phyloP scores from a whole-genome alignment of 1,140 invertebrate species.

The Dryas iulia region DNA sequence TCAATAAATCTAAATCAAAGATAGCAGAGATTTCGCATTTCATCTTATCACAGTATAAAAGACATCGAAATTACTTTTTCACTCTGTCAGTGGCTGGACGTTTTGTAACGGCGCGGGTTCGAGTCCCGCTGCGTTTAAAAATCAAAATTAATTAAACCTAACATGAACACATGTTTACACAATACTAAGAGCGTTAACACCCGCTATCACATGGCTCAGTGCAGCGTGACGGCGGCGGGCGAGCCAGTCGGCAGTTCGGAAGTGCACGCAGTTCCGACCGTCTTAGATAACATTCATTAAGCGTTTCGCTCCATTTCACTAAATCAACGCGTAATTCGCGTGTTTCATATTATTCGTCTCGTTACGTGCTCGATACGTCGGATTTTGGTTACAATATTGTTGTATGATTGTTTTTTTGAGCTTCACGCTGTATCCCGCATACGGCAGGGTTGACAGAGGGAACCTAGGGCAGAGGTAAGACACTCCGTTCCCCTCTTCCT shows the following conservation, averaged over 20 bases:
- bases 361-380: not conserved
- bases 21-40: too few species aligned
- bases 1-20: too few species aligned
- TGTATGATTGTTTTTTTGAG: not conserved
- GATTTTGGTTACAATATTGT: not conserved
- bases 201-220: not conserved
- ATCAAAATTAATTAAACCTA: not conserved
- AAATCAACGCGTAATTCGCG: not conserved
- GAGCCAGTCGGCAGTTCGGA: not conserved
- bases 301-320: conserved; percentile 5
- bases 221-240: not conserved
- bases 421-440: not conserved
- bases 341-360: not conserved
- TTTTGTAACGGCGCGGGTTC: too few species aligned
- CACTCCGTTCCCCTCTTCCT: too few species aligned
- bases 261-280: not conserved
- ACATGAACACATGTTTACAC: not conserved
- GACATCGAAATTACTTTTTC: too few species aligned
- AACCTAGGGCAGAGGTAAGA: too few species aligned
- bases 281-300: conserved; percentile 4
- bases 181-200: not conserved
- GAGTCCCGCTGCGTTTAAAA: too few species aligned
- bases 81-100: too few species aligned
- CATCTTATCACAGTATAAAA: too few species aligned
- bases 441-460: not conserved